Evolutionary conservation across 2,113 vertebrate species (phyloP).

Genomic region (Ia io): DNA sequence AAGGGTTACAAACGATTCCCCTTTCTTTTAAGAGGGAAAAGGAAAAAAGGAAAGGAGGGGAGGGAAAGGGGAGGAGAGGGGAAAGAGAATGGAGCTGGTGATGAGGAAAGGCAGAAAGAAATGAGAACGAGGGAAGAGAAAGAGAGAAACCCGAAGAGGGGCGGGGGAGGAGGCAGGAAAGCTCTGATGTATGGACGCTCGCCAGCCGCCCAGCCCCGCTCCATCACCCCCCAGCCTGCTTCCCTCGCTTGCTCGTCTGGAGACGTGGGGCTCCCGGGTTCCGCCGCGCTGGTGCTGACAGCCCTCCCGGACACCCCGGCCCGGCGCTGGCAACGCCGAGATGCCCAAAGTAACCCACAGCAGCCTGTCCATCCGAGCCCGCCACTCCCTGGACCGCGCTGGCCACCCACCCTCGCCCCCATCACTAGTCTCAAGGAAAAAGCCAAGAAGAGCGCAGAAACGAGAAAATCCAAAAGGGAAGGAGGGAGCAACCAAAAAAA

Average conservation of each 20-base stretch:
- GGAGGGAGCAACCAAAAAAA: background rate
- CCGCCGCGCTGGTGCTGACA: background rate
- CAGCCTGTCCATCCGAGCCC: background rate
- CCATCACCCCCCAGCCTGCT: slow-evolving; percentile 55
- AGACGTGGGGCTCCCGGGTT: background rate
- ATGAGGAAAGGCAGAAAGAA: slow-evolving; percentile 42
- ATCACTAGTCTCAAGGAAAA: background rate
- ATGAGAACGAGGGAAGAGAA: slow-evolving; percentile 66
- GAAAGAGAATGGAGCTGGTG: slow-evolving; percentile 57
- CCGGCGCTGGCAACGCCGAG: background rate
- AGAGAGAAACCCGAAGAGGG: slow-evolving; percentile 62
- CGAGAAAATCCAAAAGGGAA: background rate
- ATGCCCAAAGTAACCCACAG: slow-evolving; percentile 40
- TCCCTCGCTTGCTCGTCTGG: background rate
- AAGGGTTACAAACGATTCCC: slow-evolving; percentile 12
- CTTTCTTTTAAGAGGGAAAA: background rate
- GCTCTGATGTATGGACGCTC: slow-evolving; percentile 54
- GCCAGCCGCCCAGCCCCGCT: slow-evolving; percentile 53
- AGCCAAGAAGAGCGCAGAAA: background rate
- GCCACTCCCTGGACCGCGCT: slow-evolving; percentile 67
- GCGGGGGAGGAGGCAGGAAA: slow-evolving; percentile 64
- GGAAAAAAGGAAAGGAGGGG: background rate
- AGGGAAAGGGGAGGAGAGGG: background rate
- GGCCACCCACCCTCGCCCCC: slow-evolving; percentile 43
- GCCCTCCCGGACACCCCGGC: background rate